These are phyloP conservation scores for Neodiprion lecontei DNA, from an alignment of 1,140 invertebrate species.

Conservation along the genomic window DNA sequence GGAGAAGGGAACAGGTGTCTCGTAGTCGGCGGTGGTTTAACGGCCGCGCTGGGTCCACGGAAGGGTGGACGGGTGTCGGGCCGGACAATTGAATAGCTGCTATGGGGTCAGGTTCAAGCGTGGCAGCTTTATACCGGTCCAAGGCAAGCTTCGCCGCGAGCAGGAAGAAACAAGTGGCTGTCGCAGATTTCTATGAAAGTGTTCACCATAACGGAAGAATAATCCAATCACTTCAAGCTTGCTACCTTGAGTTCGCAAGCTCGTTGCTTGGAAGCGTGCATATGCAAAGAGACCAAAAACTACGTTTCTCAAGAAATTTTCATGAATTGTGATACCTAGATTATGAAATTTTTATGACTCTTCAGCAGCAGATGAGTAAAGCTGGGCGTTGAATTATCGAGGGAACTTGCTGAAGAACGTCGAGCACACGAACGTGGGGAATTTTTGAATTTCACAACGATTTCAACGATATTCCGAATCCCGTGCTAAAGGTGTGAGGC, in stretches of 20 bases:
- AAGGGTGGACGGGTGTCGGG: not conserved
- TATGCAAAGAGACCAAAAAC: too few relatives aligned
- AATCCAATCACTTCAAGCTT: not conserved
- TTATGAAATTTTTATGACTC: too few relatives aligned
- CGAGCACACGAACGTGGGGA: too few relatives aligned
- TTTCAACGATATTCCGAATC: too few relatives aligned
- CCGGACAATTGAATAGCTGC: not conserved
- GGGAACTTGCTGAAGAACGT: too few relatives aligned
- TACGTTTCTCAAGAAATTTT: too few relatives aligned
- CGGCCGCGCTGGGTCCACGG: not conserved
- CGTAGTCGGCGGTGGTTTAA: conserved; percentile 6
- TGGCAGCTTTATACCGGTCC: conserved; percentile 1
- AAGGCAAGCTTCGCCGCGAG: not conserved
- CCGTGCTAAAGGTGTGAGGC: not conserved
- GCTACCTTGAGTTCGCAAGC: too few relatives aligned
- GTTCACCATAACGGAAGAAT: not conserved
- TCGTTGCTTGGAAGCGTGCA: too few relatives aligned
- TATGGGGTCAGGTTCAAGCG: conserved; percentile 1
- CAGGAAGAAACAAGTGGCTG: not conserved
- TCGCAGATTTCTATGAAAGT: not conserved
- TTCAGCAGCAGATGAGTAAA: too few relatives aligned
- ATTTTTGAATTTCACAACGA: too few relatives aligned
- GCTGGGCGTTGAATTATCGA: too few relatives aligned
- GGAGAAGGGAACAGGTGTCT: conserved; percentile 8
- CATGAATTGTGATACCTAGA: too few relatives aligned